Percentiles rank a stretch among this genome's conserved stretches.
phyloP scores from a whole-genome alignment of 1,140 invertebrate genomes.

The Lordiphosa clarofinis region DNA sequence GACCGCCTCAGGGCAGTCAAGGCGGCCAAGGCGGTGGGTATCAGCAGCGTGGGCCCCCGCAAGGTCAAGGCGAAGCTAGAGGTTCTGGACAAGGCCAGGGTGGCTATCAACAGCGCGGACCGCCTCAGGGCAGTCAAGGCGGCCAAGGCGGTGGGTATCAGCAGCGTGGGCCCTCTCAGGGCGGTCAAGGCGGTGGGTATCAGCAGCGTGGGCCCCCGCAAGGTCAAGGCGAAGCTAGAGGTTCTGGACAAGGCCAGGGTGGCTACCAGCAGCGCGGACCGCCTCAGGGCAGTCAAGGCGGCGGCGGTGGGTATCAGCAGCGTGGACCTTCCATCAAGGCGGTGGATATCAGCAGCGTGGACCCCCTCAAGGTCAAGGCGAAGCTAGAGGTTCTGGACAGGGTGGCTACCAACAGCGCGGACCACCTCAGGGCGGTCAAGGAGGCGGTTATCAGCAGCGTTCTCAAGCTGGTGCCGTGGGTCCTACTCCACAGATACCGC shows the following conservation, averaged over 20 bases:
- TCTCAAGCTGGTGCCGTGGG: slow-evolving; percentile 5
- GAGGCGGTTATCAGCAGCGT: slow-evolving; percentile 13
- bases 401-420: slow-evolving; percentile 4
- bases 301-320: not conserved
- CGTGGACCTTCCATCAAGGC: not conserved
- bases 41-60: slow-evolving; percentile 5
- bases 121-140: not conserved
- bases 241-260: no score
- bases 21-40: slow-evolving; percentile 7
- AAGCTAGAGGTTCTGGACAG: no score
- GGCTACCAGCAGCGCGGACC: slow-evolving; percentile 4
- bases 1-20: not conserved
- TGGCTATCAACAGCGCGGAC: slow-evolving; percentile 3
- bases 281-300: not conserved
- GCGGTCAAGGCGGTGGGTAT: slow-evolving; percentile 7
- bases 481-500: slow-evolving; percentile 1
- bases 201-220: slow-evolving; percentile 9
- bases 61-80: slow-evolving; percentile 1
- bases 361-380: slow-evolving; percentile 6
- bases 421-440: slow-evolving; percentile 3
- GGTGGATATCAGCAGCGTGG: slow-evolving; percentile 14
- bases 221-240: slow-evolving; percentile 2
- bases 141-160: not conserved
- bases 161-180: slow-evolving; percentile 1
- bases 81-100: slow-evolving; percentile 12